Percentiles rank a stretch among this genome's conserved stretches.
phyloP scores from a whole-genome alignment of 2,113 vertebrate species.

The Alectura lathami region DNA sequence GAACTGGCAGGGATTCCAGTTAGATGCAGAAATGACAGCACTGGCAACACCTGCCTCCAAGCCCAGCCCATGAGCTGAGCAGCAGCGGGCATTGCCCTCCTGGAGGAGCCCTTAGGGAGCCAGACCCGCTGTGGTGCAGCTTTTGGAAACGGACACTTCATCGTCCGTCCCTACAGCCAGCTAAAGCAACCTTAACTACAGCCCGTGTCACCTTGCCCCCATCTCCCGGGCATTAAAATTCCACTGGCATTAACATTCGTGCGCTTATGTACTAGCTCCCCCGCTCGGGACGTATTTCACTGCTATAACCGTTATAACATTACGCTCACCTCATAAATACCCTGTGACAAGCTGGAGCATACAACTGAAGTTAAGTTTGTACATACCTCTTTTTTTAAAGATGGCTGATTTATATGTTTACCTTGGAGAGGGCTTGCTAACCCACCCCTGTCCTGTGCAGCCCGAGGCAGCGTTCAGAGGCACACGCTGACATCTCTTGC shows the following conservation, averaged over 20 bases:
- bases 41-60: neutral
- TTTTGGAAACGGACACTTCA: neutral
- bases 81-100: neutral
- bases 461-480: neutral
- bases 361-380: slow-evolving; percentile 55
- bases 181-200: neutral
- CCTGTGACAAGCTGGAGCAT: slow-evolving; percentile 62
- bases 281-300: slow-evolving; percentile 66
- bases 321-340: slow-evolving; percentile 69
- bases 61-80: neutral
- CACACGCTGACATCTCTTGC: neutral
- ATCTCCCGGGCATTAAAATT: slow-evolving; percentile 68
- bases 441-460: neutral
- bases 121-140: neutral
- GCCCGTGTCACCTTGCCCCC: slow-evolving; percentile 21
- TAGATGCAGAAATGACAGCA: neutral
- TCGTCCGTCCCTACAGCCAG: neutral
- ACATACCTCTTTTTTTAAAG: neutral
- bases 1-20: neutral
- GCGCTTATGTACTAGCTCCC: slow-evolving; percentile 41
- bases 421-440: slow-evolving; percentile 38
- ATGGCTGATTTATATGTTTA: slow-evolving; percentile 33
- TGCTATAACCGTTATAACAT: slow-evolving; percentile 46
- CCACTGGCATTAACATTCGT: slow-evolving; percentile 37
- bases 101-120: neutral